Evolutionary conservation across 2,113 vertebrate genomes (phyloP).

Genomic region (Ciconia maguari): DNA sequence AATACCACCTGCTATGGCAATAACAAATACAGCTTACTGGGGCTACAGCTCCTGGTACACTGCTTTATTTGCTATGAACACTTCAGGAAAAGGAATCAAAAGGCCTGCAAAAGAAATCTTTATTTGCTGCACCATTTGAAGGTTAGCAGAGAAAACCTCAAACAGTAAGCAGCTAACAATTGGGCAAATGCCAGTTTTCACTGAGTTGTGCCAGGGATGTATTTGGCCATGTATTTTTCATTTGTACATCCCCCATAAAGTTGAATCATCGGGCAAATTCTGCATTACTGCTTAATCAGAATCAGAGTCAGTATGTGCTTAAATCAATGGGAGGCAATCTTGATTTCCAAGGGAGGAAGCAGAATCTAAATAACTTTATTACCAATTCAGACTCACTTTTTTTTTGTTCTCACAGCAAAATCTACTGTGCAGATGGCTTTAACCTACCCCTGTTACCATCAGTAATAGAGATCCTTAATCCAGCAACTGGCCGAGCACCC

Average conservation of each 20-base stretch:
- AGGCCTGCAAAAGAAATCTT: neutral
- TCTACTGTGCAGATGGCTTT: neutral
- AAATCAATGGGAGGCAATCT: neutral
- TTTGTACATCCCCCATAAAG: slow-evolving; percentile 4
- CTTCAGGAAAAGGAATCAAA: neutral
- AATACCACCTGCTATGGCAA: neutral
- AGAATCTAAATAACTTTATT: neutral
- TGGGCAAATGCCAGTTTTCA: neutral
- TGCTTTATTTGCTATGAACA: neutral
- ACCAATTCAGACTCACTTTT: neutral
- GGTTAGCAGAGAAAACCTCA: neutral
- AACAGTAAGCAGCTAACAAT: neutral
- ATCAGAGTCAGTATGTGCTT: neutral
- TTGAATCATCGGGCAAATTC: slow-evolving; percentile 37
- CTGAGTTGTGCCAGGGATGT: neutral
- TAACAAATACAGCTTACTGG: neutral
- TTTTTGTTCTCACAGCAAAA: neutral
- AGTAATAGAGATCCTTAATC: neutral
- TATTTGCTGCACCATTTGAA: neutral
- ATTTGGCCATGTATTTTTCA: neutral
- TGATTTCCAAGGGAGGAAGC: neutral
- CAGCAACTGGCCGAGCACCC: neutral
- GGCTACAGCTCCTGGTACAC: neutral
- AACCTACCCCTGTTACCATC: neutral
- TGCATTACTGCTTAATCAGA: neutral